These are phyloP conservation scores for Trinorchestia longiramus DNA, from an alignment of 1,140 invertebrate genomes.

Conservation along the genomic window DNA sequence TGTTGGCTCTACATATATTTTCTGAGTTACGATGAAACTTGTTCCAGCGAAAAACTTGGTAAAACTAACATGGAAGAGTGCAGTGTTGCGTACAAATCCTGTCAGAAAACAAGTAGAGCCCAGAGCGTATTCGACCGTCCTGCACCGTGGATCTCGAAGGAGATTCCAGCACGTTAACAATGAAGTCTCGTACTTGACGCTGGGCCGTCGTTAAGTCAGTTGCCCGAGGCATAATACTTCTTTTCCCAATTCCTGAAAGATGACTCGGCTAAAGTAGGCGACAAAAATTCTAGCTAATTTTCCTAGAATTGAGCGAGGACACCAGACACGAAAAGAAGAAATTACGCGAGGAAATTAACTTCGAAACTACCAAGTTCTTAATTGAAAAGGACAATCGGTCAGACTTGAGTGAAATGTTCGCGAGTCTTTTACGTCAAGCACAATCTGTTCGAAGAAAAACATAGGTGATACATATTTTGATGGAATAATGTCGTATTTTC, in stretches of 20 bases:
- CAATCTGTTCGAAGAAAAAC: background rate
- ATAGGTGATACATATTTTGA: background rate
- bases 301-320: slow-evolving; percentile 41
- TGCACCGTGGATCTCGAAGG: background rate
- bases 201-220: background rate
- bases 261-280: slow-evolving; percentile 3
- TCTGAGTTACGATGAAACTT: background rate
- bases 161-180: slow-evolving; percentile 7
- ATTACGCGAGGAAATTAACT: slow-evolving; percentile 32
- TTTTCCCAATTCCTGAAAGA: slow-evolving; percentile 32
- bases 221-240: background rate
- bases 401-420: background rate
- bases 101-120: background rate
- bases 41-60: background rate
- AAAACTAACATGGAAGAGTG: background rate
- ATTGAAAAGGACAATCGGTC: slow-evolving; percentile 28
- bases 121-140: background rate
- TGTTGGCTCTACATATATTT: background rate
- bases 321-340: slow-evolving; percentile 31
- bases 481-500: background rate
- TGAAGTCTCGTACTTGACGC: background rate
- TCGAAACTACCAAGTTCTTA: slow-evolving; percentile 16
- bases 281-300: slow-evolving; percentile 53
- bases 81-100: background rate
- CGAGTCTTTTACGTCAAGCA: background rate